Conservation (phyloP, 2,888 invertebrate species). For the Campoplex capitator region DNA sequence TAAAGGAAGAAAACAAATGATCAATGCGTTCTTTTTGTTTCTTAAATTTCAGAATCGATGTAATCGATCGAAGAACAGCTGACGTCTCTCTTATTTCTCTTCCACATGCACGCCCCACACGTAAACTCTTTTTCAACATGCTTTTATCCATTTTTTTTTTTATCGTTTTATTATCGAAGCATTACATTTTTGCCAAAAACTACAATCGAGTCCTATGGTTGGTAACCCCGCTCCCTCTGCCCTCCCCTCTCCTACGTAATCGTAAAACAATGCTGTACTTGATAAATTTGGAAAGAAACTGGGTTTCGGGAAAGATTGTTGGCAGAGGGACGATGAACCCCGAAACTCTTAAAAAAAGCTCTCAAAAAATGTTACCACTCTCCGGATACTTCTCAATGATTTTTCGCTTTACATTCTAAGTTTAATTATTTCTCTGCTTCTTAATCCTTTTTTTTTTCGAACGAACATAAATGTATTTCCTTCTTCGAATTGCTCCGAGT, state of each 20-base stretch:
- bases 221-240: conserved; percentile 28
- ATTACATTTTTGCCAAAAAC: conserved; percentile 57
- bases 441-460: conserved; percentile 14
- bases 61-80: conserved; percentile 30
- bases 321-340: conserved; percentile 15
- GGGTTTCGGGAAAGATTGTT: background rate
- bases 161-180: conserved; percentile 56
- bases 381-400: conserved; percentile 39
- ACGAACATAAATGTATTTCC: conserved; percentile 12
- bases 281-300: background rate
- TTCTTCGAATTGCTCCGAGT: conserved; percentile 9
- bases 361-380: conserved; percentile 33
- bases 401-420: conserved; percentile 40
- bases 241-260: conserved; percentile 16
- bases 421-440: conserved; percentile 42
- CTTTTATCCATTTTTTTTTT: conserved; percentile 27
- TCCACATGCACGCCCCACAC: background rate
- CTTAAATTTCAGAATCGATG: background rate
- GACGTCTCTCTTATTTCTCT: conserved; percentile 34
- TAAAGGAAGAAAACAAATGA: background rate
- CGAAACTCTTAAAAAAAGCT: background rate
- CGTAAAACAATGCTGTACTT: background rate
- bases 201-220: conserved; percentile 49
- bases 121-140: conserved; percentile 17
- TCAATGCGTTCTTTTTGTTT: background rate